Conservation (phyloP, 2,113 vertebrate genomes). For the Corythoichthys intestinalis region DNA sequence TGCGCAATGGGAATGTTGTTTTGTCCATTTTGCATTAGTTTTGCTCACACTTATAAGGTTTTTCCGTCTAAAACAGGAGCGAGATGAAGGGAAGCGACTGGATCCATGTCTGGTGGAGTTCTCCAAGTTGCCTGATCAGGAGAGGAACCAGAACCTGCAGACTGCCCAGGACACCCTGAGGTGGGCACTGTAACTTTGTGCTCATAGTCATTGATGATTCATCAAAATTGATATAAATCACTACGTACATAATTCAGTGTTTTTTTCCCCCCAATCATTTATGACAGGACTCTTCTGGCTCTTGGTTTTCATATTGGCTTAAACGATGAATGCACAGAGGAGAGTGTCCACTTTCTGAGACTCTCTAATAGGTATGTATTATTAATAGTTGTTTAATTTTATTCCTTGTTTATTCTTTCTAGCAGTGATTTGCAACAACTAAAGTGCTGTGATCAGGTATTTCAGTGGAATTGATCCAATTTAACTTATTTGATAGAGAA, state of each 20-base stretch:
- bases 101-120: slow-evolving; percentile 90
- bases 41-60: neutral
- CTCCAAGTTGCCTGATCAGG: slow-evolving; percentile 84
- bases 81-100: slow-evolving; percentile 85
- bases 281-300: slow-evolving; percentile 82
- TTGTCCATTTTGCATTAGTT: neutral
- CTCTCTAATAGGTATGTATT: slow-evolving; percentile 80
- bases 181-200: slow-evolving; percentile 58
- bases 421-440: neutral
- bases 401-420: neutral
- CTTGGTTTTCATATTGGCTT: slow-evolving; percentile 85
- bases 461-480: too few relatives aligned
- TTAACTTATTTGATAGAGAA: too few relatives aligned
- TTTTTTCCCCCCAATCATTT: slow-evolving; percentile 12
- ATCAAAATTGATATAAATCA: neutral
- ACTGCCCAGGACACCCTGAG: slow-evolving; percentile 86
- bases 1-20: neutral
- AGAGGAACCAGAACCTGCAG: slow-evolving; percentile 85
- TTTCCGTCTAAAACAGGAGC: slow-evolving; percentile 71
- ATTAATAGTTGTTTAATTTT: neutral
- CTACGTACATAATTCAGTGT: neutral
- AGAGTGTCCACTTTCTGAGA: slow-evolving; percentile 81
- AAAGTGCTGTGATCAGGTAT: too few relatives aligned
- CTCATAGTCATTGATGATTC: neutral
- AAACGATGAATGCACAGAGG: slow-evolving; percentile 80